Evolutionary conservation across 2,113 vertebrate genomes (phyloP).

Genomic region (Phasianus colchicus): DNA sequence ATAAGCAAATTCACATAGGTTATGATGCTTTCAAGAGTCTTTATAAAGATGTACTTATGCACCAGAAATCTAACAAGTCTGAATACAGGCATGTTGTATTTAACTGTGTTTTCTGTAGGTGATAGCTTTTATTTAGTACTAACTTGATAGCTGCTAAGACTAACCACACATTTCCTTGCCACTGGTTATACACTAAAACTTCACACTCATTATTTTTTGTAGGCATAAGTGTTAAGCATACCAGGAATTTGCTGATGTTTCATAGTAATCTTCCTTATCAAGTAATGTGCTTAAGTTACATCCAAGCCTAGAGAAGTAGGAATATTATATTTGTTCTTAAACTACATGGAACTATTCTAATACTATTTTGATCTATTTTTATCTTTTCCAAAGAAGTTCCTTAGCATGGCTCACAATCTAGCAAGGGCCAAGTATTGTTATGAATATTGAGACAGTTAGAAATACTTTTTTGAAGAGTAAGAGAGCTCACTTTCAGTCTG

Average conservation of each 20-base stretch:
- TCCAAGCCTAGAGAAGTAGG: not conserved
- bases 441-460: too few species aligned
- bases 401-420: too few species aligned
- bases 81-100: not conserved
- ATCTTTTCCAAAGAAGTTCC: too few species aligned
- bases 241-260: not conserved
- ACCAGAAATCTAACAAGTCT: not conserved
- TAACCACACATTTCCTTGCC: not conserved
- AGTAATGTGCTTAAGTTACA: not conserved
- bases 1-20: not conserved
- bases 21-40: not conserved
- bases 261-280: not conserved
- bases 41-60: not conserved
- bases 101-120: not conserved
- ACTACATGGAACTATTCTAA: not conserved
- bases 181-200: not conserved
- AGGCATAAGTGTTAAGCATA: not conserved
- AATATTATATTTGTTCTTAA: not conserved
- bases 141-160: not conserved
- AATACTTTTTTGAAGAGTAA: too few species aligned
- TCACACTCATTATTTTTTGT: not conserved
- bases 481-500: not conserved
- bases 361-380: not conserved
- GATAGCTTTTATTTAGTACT: not conserved
- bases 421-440: too few species aligned